Base-by-base conservation (phyloP, 2,888 invertebrate genomes). In the Lordiphosa fenestrarum region DNA sequence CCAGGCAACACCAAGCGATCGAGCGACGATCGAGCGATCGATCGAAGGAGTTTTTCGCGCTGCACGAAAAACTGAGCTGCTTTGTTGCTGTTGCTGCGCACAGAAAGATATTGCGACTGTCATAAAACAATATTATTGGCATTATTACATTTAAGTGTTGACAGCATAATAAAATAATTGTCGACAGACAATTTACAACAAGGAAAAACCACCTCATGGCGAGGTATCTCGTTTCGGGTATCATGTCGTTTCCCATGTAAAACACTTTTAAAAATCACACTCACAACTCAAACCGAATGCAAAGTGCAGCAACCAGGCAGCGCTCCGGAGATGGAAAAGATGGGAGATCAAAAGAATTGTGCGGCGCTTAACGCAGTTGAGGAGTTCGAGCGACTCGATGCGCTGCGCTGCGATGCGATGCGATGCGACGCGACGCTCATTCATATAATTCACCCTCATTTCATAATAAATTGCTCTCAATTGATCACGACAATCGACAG, bases 391-490 rank as follows among this genome's bases (percentile, higher is more conserved):
- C 30, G 30, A 30, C 30, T 30, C 30, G 30, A 30, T 30, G 7
- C 25, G 25, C 5, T 25, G 25, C 25, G 6, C 5, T 25, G 25
- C 25, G 25, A 25, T 25, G 30, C 30, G 30, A 30, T 30, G 30
- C 30, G 30, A 30, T 9, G 30, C 30, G 30, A 30, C 30, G 30
- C 60, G 66, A 82, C 73, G 73, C 78, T 77, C 84, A 86, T 85
- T 84, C 84, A 84, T 88, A 89, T 89, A 89, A 89, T 89, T 89
- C 88, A 89, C 88, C 89, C 89, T 89, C 89, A 89, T 89, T 89
- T 89, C 88, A 85, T 89, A 89, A 89, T 89, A 89, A 89, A 89
- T 89, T 89, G 89, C 89, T 89, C 89, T 89, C 88, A 89, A 89
- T 89, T 89, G 89, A 89, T 89, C 89, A 88, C 89, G 89, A 88